Evolutionary conservation across 2,888 invertebrate genomes (phyloP).

Genomic region (Tenthredo mesomela): DNA sequence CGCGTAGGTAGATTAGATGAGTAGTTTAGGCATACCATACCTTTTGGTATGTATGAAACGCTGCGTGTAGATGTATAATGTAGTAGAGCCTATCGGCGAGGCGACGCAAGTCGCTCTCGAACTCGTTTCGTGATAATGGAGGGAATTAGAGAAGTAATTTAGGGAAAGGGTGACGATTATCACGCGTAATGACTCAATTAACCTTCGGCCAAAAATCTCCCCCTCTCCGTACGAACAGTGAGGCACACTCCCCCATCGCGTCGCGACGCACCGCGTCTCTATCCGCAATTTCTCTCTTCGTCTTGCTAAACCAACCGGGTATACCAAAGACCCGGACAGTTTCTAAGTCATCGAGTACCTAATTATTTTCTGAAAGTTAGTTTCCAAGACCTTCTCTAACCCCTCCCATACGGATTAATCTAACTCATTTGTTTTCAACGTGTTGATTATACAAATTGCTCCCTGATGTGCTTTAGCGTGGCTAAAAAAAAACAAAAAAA

Average conservation of each 20-base stretch:
- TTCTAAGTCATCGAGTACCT: constrained; percentile 46
- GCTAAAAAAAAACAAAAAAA: too few species aligned
- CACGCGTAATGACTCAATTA: constrained; percentile 63
- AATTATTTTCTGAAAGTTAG: constrained; percentile 49
- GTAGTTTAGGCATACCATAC: neutral
- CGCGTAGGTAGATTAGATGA: neutral
- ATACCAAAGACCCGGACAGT: neutral
- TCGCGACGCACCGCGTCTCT: neutral
- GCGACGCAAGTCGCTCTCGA: constrained; percentile 55
- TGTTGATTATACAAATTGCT: constrained; percentile 14
- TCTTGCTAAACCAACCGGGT: neutral
- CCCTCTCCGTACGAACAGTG: neutral
- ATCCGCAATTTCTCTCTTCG: neutral
- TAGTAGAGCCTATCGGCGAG: constrained; percentile 16
- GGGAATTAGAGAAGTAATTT: constrained; percentile 62
- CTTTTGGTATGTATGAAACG: neutral
- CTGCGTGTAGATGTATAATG: constrained; percentile 20
- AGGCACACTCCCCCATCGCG: neutral
- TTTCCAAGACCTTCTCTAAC: constrained; percentile 2
- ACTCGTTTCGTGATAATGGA: constrained; percentile 60
- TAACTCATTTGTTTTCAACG: constrained; percentile 38
- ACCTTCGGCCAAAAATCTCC: constrained; percentile 56
- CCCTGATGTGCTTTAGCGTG: neutral
- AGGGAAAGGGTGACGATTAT: constrained; percentile 59
- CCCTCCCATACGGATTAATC: neutral